Percentiles rank a stretch among this genome's conserved stretches.
Conservation (phyloP, 1,140 invertebrate genomes). For the Drosophila lowei region DNA sequence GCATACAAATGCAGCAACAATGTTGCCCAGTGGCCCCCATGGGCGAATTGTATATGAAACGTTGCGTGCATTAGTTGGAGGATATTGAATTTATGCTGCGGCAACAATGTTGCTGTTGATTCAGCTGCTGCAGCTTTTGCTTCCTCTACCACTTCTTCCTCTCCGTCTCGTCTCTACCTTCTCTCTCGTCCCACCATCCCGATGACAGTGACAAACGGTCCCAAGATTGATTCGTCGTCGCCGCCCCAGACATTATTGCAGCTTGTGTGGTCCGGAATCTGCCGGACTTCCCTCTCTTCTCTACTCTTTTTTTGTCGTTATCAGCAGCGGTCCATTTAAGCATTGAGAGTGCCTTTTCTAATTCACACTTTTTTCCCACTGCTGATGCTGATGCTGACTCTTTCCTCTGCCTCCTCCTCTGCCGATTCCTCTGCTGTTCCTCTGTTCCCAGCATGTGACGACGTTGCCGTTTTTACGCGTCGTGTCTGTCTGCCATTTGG, state of each 20-base stretch:
- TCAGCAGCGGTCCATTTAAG: conserved; percentile 72
- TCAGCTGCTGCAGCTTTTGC: conserved; percentile 1
- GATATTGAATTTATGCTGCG: conserved; percentile 57
- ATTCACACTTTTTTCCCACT: conserved; percentile 72
- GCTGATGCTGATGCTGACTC: conserved; percentile 19
- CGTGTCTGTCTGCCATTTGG: conserved; percentile 13
- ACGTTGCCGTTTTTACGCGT: conserved; percentile 56
- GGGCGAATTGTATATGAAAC: conserved; percentile 45
- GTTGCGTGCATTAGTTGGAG: conserved; percentile 42
- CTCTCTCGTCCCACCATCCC: neutral
- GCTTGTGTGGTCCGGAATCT: conserved; percentile 49
- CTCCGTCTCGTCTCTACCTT: neutral
- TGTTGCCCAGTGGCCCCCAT: conserved; percentile 35
- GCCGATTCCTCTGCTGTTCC: neutral
- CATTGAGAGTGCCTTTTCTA: conserved; percentile 79
- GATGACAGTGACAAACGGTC: conserved; percentile 57
- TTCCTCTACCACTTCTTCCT: neutral
- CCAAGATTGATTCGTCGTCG: conserved; percentile 51
- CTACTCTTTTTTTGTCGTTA: conserved; percentile 25
- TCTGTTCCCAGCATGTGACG: conserved; percentile 48
- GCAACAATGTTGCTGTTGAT: conserved; percentile 50
- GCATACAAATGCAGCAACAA: conserved; percentile 30
- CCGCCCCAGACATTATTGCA: conserved; percentile 3
- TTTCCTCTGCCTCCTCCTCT: conserved; percentile 13
- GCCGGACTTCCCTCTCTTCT: conserved; percentile 19